Evolutionary conservation across 1,140 invertebrate species (phyloP).

Genomic region (Ceratoteleas bidentatus): DNA sequence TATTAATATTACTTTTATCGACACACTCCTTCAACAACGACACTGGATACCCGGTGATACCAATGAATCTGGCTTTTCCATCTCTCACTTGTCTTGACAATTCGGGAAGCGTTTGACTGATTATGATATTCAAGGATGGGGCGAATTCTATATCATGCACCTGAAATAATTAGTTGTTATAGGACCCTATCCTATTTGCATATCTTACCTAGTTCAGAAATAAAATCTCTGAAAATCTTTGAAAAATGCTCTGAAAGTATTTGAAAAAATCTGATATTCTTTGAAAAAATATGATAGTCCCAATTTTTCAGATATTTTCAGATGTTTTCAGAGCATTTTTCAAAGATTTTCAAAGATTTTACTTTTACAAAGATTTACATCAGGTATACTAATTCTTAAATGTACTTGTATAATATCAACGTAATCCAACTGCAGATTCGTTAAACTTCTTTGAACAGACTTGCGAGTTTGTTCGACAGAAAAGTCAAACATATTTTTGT

Average conservation of each 20-base stretch:
- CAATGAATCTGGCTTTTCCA: conserved; percentile 92
- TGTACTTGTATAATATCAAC: conserved; percentile 93
- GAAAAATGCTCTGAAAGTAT: no score
- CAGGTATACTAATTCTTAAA: neutral
- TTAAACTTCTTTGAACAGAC: conserved; percentile 90
- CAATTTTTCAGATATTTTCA: no score
- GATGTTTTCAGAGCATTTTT: no score
- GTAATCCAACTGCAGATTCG: conserved; percentile 89
- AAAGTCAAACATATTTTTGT: conserved; percentile 93
- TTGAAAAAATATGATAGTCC: no score
- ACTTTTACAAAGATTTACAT: no score
- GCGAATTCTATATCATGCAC: conserved; percentile 96
- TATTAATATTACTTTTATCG: conserved; percentile 85
- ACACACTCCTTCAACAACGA: conserved; percentile 88
- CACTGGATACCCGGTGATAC: conserved; percentile 93
- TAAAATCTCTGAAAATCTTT: no score
- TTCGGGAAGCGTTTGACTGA: conserved; percentile 93
- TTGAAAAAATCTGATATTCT: no score
- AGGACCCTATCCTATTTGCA: no score
- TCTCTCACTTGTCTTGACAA: conserved; percentile 87
- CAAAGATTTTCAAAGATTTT: no score
- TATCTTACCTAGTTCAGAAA: no score
- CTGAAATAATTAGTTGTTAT: conserved; percentile 80
- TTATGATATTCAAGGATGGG: conserved; percentile 87
- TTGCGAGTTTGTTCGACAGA: conserved; percentile 86